These are phyloP conservation scores for Platynereis dumerilii DNA, from an alignment of 2,888 invertebrate species.

Conservation along the genomic window DNA sequence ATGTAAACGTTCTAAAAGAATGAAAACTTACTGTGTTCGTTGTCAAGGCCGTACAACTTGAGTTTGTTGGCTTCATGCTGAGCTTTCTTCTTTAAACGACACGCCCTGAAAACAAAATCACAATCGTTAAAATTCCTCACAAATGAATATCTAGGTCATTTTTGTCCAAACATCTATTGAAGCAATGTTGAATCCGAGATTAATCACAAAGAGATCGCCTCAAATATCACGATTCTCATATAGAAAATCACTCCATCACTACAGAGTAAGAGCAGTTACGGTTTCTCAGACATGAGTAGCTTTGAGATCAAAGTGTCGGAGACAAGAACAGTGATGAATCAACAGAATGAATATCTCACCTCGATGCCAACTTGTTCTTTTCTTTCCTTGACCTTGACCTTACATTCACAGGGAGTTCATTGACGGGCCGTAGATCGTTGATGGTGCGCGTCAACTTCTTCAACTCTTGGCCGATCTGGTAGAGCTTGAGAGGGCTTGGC, in stretches of 20 bases:
- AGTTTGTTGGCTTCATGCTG: constrained; percentile 99
- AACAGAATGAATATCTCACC: constrained; percentile 63
- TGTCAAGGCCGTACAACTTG: constrained; percentile 89
- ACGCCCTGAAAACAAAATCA: constrained; percentile 76
- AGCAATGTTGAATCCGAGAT: too few relatives aligned
- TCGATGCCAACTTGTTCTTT: constrained; percentile 95
- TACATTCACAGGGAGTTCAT: constrained; percentile 71
- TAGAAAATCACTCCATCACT: too few relatives aligned
- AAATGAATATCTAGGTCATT: too few relatives aligned
- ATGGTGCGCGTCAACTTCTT: constrained; percentile 89
- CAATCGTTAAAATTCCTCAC: too few relatives aligned
- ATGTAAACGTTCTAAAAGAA: background rate
- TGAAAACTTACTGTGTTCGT: constrained; percentile 84
- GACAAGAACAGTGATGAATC: too few relatives aligned
- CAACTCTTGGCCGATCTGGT: constrained; percentile 88
- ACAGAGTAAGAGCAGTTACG: too few relatives aligned
- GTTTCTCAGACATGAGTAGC: too few relatives aligned
- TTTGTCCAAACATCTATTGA: too few relatives aligned
- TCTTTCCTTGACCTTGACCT: constrained; percentile 74
- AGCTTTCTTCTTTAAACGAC: constrained; percentile 96
- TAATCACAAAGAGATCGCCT: too few relatives aligned
- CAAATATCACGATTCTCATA: too few relatives aligned
- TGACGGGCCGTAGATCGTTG: constrained; percentile 94
- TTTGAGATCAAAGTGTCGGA: too few relatives aligned
- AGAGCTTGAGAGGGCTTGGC: constrained; percentile 90